These are phyloP conservation scores for Agrotis clavis DNA, from an alignment of 2,888 invertebrate species.

Conservation along the genomic window DNA sequence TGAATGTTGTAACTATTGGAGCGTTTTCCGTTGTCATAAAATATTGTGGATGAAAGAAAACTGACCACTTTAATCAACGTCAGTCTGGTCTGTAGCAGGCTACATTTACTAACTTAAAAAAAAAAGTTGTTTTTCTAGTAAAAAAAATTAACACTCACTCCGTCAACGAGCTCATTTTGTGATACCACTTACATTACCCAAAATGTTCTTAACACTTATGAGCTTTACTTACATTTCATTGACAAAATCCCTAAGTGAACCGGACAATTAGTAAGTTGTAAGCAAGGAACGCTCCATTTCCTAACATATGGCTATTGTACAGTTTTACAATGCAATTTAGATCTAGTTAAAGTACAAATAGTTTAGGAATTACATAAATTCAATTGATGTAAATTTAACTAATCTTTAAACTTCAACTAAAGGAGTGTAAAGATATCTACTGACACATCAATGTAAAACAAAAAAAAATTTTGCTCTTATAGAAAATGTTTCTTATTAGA, in stretches of 20 bases:
- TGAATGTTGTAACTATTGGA: constrained; percentile 88
- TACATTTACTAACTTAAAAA: constrained; percentile 89
- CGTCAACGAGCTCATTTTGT: constrained; percentile 88
- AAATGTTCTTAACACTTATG: constrained; percentile 89
- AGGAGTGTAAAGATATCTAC: constrained; percentile 87
- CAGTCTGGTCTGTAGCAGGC: constrained; percentile 88
- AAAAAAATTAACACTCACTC: constrained; percentile 90
- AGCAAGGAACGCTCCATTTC: constrained; percentile 89
- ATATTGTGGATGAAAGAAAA: constrained; percentile 92
- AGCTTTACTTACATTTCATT: constrained; percentile 88
- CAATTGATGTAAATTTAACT: constrained; percentile 89
- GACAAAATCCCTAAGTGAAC: constrained; percentile 85
- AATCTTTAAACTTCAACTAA: constrained; percentile 87
- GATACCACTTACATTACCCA: constrained; percentile 89
- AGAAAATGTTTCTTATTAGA: constrained; percentile 86
- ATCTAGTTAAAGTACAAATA: constrained; percentile 91
- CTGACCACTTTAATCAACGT: constrained; percentile 86
- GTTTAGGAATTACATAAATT: constrained; percentile 89
- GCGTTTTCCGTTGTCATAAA: constrained; percentile 83
- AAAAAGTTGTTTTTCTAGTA: constrained; percentile 83
- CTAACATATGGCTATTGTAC: constrained; percentile 90
- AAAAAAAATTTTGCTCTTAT: constrained; percentile 86
- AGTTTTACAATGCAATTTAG: constrained; percentile 90
- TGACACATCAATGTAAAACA: constrained; percentile 87
- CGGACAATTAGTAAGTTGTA: constrained; percentile 80